phyloP scores from a whole-genome alignment of 1,140 invertebrate genomes.

The Drosophila eugracilis region DNA sequence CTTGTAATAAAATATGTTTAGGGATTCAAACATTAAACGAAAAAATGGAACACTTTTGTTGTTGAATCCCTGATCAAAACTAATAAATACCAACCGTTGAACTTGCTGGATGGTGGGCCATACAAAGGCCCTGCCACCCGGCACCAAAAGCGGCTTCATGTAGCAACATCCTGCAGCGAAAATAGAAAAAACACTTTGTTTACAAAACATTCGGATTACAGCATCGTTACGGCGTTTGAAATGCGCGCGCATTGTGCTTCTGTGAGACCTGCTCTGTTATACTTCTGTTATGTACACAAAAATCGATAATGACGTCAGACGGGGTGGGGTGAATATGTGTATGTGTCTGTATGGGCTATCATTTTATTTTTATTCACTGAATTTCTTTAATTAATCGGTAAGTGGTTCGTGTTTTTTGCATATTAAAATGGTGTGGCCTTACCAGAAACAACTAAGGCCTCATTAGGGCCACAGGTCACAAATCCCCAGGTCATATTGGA shows the following conservation, averaged over 20 bases:
- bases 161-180: slow-evolving; percentile 93
- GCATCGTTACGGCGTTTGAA: slow-evolving; percentile 44
- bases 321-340: slow-evolving; percentile 41
- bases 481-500: slow-evolving; percentile 94
- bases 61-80: neutral
- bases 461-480: slow-evolving; percentile 98
- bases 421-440: slow-evolving; percentile 74
- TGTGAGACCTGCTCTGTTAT: too few species aligned
- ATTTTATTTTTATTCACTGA: slow-evolving; percentile 21
- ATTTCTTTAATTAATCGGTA: slow-evolving; percentile 5
- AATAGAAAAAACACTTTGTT: slow-evolving; percentile 38
- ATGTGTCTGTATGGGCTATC: neutral
- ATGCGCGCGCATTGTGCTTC: slow-evolving; percentile 39
- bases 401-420: neutral
- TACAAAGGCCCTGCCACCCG: slow-evolving; percentile 98
- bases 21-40: neutral
- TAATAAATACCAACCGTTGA: slow-evolving; percentile 89
- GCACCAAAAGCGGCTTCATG: slow-evolving; percentile 94
- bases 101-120: slow-evolving; percentile 98
- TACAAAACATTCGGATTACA: slow-evolving; percentile 52
- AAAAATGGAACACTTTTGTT: too few species aligned
- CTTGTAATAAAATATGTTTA: neutral
- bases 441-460: slow-evolving; percentile 98
- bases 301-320: slow-evolving; percentile 80
- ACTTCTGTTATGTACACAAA: slow-evolving; percentile 51